Percentiles rank a stretch among this genome's conserved stretches.
Conservation (phyloP, 1,140 invertebrate species). For the Amyelois transitella region DNA sequence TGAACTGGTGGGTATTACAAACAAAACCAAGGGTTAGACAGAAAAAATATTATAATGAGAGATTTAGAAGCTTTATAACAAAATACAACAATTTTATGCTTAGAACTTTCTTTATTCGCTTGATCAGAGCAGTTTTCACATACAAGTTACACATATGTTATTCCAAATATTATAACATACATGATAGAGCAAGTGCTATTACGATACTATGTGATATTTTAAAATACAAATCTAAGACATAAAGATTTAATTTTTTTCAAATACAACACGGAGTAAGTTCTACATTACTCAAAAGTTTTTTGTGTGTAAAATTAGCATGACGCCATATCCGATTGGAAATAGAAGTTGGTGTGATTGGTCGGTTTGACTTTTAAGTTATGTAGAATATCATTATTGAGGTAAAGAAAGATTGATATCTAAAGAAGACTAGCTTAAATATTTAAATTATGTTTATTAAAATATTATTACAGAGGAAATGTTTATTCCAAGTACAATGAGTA, state of each 20-base stretch:
- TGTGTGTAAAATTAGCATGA: too few species aligned
- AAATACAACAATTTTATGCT: conserved; percentile 10
- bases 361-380: background rate
- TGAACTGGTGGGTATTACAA: too few species aligned
- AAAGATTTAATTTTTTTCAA: background rate
- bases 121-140: conserved; percentile 7
- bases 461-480: background rate
- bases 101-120: conserved; percentile 41
- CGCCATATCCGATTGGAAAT: too few species aligned
- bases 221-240: background rate
- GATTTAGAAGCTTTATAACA: background rate
- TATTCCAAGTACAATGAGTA: background rate
- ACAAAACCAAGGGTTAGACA: too few species aligned
- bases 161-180: background rate
- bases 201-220: background rate
- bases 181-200: background rate
- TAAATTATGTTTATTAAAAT: background rate
- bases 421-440: conserved; percentile 5
- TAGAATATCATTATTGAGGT: background rate
- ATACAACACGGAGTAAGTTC: background rate
- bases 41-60: too few species aligned
- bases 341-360: too few species aligned
- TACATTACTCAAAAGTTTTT: background rate
- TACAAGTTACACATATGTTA: too few species aligned
- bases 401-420: background rate